A percentile compares a stretch with the other conserved stretches of the same genome.
Conservation (phyloP, 2,888 invertebrate species). For the Acleris sparsana region DNA sequence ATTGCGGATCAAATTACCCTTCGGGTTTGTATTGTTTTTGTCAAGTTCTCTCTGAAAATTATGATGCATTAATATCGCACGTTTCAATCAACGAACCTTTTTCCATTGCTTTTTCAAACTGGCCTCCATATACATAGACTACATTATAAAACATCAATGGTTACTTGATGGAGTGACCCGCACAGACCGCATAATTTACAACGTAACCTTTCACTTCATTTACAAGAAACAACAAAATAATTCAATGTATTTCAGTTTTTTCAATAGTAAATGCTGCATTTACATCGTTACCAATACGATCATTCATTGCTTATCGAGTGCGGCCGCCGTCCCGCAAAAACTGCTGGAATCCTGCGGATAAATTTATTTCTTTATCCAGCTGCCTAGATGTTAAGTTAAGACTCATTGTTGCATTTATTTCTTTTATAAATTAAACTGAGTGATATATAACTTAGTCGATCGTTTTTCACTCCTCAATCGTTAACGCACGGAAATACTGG, state of each 20-base stretch:
- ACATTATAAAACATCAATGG: background rate
- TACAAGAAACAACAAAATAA: conserved; percentile 28
- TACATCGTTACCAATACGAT: conserved; percentile 36
- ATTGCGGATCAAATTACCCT: conserved; percentile 34
- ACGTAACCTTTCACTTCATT: conserved; percentile 21
- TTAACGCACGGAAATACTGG: conserved; percentile 27
- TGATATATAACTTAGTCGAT: conserved; percentile 21
- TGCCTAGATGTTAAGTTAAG: conserved; percentile 36
- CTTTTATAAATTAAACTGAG: conserved; percentile 25
- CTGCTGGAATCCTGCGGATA: conserved; percentile 41
- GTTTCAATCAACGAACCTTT: conserved; percentile 11
- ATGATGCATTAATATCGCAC: conserved; percentile 22
- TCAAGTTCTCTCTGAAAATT: conserved; percentile 30
- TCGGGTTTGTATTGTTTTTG: conserved; percentile 35
- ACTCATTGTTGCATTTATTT: conserved; percentile 35
- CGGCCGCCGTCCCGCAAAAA: conserved; percentile 39
- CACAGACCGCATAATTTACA: background rate
- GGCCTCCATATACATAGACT: background rate
- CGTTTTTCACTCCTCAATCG: conserved; percentile 18
- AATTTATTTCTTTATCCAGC: conserved; percentile 47
- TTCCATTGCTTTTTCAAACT: background rate
- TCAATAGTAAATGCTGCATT: conserved; percentile 33
- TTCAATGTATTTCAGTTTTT: conserved; percentile 31
- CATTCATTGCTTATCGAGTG: conserved; percentile 36
- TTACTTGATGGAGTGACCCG: background rate